Base-by-base conservation (phyloP, 2,113 vertebrate genomes). In the Sinocyclocheilus anshuiensis region DNA sequence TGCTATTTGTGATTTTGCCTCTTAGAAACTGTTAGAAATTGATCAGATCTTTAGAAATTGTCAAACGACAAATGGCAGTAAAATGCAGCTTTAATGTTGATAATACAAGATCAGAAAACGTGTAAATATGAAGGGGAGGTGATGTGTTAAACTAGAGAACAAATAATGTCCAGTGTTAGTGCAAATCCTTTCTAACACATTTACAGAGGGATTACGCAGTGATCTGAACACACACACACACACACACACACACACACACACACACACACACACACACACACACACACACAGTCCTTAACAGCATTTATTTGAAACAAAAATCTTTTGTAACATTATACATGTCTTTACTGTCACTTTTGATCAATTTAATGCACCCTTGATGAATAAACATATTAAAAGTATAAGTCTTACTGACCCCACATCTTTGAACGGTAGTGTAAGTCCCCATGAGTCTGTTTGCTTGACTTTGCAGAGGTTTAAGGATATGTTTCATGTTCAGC, bases 151-250 rank as follows among this genome's bases (percentile, higher is more conserved):
- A 48, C 59, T 48, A 65, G 59, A 26, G 39, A 81, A 48, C 39
- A 81, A 65, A 65, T 26, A 42, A 26, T 55, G 75, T 77, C 48
- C 75, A 33, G 48, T 55, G 4, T 55, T 63, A 81, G 7, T 20
- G 15, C 42, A 65, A 81, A 81, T 81, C 59, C n/a, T 20, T 16
- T 48, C 26, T 20, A 65, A 65, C n/a, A 81, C 59, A 18, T 81
- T 81, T 81, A 81, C 79, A 48, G n/a, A 81, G 39, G 79, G 59
- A 65, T 65, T 81, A 65, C 39, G 4, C 22, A 26, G 36, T 45
- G 13, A 45, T 26, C 36, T 24, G 4, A 65, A 80, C 78, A 65
- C 59, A 65, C 78, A 81, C 13, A 61, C 69, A 85, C 48, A 86
- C 71, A 82, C 42, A 6, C 36, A 13, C 71, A 6, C 71, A 45